phyloP scores from a whole-genome alignment of 92 coral and sea anemone genomes.

The Palythoa caribaeorum region DNA sequence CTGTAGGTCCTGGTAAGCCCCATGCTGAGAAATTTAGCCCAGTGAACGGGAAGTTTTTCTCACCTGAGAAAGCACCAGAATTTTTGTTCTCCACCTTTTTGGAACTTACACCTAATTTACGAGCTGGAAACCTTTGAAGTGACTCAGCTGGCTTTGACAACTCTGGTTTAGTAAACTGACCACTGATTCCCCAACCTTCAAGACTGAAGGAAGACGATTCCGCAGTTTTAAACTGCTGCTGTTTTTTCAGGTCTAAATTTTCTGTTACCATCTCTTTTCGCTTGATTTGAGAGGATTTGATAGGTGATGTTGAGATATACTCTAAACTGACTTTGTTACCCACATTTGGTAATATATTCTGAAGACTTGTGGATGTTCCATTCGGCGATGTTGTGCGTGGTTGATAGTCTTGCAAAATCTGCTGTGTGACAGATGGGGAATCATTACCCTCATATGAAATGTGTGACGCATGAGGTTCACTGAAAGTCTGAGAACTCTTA shows the following conservation, averaged over 20 bases:
- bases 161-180: constrained; percentile 1
- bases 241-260: not conserved
- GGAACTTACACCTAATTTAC: not conserved
- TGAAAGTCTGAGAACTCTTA: not conserved
- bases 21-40: constrained; percentile 26
- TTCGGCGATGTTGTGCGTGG: not conserved
- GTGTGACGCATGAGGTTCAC: not conserved
- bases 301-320: not conserved
- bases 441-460: not conserved
- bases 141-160: not conserved
- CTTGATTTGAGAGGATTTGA: not conserved
- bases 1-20: constrained; percentile 3
- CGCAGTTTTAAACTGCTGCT: not conserved
- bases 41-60: not conserved
- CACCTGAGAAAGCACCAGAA: not conserved
- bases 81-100: not conserved
- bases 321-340: not conserved
- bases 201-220: not conserved
- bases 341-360: not conserved
- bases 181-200: not conserved
- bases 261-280: not conserved
- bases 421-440: not conserved
- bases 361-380: not conserved
- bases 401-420: not conserved
- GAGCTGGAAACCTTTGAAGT: not conserved